A percentile compares a stretch with the other conserved stretches of the same genome.
Conservation (phyloP, 2,797 vertebrate species). For the Falco cherrug region DNA sequence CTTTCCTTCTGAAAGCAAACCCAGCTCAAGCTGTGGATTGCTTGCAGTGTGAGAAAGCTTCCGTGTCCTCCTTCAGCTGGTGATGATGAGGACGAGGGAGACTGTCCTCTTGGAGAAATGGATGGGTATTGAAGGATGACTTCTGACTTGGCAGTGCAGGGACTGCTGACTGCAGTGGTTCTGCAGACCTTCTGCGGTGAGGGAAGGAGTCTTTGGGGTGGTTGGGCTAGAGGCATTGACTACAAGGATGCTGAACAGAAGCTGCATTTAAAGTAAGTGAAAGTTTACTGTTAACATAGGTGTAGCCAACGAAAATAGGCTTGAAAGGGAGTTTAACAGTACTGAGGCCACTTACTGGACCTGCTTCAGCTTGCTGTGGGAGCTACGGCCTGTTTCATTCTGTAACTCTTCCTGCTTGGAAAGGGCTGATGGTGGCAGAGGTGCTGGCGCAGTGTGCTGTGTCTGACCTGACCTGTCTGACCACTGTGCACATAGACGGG, state of each 20-base stretch:
- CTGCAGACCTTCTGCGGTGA: background rate
- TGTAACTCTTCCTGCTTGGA: background rate
- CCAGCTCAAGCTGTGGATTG: background rate
- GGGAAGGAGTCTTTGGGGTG: background rate
- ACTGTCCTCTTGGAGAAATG: background rate
- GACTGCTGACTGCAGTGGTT: background rate
- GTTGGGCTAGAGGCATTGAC: background rate
- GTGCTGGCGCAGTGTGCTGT: background rate
- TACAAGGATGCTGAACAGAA: background rate
- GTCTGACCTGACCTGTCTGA: background rate
- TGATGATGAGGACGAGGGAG: background rate
- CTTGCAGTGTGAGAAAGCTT: background rate
- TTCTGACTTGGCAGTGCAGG: background rate
- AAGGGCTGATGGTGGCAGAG: background rate
- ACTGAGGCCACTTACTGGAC: background rate
- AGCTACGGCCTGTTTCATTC: background rate
- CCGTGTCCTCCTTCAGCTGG: rapidly evolving
- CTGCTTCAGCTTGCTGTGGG: background rate
- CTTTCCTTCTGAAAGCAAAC: background rate
- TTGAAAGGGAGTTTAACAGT: too few relatives aligned
- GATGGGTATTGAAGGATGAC: background rate
- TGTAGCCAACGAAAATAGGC: background rate
- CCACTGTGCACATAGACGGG: rapidly evolving
- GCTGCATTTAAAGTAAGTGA: background rate
- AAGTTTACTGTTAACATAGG: background rate